phyloP scores from a whole-genome alignment of 2,888 invertebrate genomes.

The Chrysopilus asiliformis region DNA sequence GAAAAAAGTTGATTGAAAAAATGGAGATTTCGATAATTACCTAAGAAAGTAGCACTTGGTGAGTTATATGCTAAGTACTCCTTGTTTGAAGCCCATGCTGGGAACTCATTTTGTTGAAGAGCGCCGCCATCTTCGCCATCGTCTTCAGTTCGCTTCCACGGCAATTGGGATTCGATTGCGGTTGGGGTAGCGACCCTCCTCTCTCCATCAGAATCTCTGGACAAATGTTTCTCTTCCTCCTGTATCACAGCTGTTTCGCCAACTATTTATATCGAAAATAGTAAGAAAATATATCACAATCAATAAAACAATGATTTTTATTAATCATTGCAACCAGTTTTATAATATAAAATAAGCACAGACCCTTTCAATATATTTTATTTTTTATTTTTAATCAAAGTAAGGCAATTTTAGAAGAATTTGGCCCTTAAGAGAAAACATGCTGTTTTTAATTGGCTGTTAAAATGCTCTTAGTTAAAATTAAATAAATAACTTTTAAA shows the following conservation, averaged over 20 bases:
- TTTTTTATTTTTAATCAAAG: too few species aligned
- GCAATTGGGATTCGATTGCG: conserved; percentile 77
- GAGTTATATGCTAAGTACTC: conserved; percentile 86
- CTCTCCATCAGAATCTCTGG: conserved; percentile 42
- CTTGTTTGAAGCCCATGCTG: conserved; percentile 90
- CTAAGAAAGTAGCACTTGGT: conserved; percentile 81
- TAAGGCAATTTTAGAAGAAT: too few species aligned
- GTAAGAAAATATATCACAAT: conserved; percentile 11
- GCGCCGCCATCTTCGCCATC: conserved; percentile 53
- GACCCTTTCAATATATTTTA: not conserved
- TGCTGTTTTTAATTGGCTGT: too few species aligned
- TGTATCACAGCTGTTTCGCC: conserved; percentile 28
- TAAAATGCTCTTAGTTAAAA: too few species aligned
- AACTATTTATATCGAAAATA: conserved; percentile 22
- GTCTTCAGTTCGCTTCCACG: conserved; percentile 80
- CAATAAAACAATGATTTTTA: not conserved
- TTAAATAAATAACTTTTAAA: too few species aligned
- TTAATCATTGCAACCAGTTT: not conserved
- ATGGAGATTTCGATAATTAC: conserved; percentile 37
- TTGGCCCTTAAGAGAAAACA: too few species aligned
- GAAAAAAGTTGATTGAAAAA: too few species aligned
- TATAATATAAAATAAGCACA: not conserved
- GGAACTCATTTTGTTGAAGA: conserved; percentile 75
- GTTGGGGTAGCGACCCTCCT: conserved; percentile 74
- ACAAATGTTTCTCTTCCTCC: conserved; percentile 29